phyloP scores from a whole-genome alignment of 2,888 invertebrate species.

The Tiphia femorata region DNA sequence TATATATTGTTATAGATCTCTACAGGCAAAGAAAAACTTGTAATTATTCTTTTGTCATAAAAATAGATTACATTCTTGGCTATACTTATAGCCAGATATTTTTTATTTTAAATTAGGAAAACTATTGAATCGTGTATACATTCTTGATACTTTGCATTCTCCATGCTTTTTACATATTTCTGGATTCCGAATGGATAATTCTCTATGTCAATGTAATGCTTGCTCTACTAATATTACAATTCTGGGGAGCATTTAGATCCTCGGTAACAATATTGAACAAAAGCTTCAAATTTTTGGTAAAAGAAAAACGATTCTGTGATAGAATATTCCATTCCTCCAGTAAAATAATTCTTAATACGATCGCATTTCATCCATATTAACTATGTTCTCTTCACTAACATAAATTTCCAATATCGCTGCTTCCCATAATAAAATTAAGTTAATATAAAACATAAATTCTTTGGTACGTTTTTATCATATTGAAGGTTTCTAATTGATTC shows the following conservation, averaged over 20 bases:
- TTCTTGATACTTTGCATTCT: constrained; percentile 6
- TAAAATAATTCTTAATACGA: too few species aligned
- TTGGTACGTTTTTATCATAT: constrained; percentile 46
- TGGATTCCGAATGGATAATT: background rate
- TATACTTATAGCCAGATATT: constrained; percentile 22
- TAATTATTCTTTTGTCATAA: constrained; percentile 29
- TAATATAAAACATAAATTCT: constrained; percentile 39
- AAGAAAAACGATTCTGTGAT: too few species aligned
- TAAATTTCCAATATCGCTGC: background rate
- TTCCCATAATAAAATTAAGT: constrained; percentile 26
- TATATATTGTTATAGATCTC: constrained; percentile 27
- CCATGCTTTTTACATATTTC: constrained; percentile 5
- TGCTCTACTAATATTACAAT: background rate
- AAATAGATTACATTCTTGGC: constrained; percentile 35
- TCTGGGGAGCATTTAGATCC: too few species aligned
- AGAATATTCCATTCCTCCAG: too few species aligned
- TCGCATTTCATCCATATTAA: too few species aligned
- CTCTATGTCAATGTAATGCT: background rate
- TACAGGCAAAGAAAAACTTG: constrained; percentile 27
- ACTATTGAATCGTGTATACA: constrained; percentile 15
- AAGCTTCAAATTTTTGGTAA: too few species aligned
- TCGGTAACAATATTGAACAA: too few species aligned
- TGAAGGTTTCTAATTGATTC: constrained; percentile 36
- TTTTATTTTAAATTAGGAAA: constrained; percentile 14
- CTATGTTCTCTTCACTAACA: background rate